Percentiles rank a stretch among this genome's conserved stretches.
These are phyloP conservation scores for Machimus rusticus DNA, from an alignment of 2,888 invertebrate species.

Conservation along the genomic window DNA sequence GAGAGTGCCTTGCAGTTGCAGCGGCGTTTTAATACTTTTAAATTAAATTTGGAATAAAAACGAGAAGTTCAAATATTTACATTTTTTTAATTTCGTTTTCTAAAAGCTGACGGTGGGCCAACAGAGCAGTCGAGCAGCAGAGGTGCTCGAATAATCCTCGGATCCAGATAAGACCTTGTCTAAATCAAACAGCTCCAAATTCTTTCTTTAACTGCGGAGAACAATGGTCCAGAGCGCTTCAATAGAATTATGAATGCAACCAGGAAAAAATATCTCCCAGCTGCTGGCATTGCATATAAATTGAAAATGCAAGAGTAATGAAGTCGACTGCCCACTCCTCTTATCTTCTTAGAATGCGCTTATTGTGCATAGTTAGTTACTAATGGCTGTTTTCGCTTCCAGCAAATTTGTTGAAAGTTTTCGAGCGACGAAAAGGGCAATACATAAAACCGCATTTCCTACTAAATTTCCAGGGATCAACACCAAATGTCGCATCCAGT, in stretches of 20 bases:
- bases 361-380: background rate
- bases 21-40: background rate
- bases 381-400: background rate
- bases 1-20: background rate
- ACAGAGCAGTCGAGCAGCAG: background rate
- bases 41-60: background rate
- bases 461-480: background rate
- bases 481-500: constrained; percentile 6
- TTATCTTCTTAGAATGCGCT: background rate
- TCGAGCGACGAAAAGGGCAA: background rate
- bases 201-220: background rate
- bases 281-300: background rate
- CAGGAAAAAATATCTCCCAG: background rate
- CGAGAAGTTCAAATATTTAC: background rate
- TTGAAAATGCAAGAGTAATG: background rate
- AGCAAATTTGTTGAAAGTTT: background rate
- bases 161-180: background rate
- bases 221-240: background rate
- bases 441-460: background rate
- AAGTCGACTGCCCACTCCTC: background rate
- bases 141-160: background rate
- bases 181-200: background rate
- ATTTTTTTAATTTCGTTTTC: background rate
- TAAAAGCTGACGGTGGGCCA: background rate
- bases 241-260: background rate